phyloP scores from a whole-genome alignment of 2,888 invertebrate species.

The Nasonia oneida region DNA sequence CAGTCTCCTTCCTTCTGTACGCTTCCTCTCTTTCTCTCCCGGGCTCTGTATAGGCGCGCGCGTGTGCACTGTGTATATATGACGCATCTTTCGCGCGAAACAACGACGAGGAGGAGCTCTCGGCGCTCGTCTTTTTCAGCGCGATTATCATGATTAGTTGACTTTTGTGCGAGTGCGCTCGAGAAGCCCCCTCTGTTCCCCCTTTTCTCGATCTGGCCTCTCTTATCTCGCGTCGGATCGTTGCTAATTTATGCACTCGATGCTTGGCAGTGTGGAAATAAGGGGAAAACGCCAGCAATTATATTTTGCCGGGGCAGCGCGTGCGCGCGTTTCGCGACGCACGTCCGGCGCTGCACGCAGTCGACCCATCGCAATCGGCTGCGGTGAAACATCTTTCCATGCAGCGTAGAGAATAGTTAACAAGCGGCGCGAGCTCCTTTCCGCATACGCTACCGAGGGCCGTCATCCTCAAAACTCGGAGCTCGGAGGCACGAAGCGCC shows the following conservation, averaged over 20 bases:
- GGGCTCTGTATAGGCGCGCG: not conserved
- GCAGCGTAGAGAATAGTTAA: not conserved
- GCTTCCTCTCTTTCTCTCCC: constrained; percentile 5
- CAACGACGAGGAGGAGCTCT: not conserved
- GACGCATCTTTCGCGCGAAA: not conserved
- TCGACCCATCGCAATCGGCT: not conserved
- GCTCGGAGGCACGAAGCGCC: not conserved
- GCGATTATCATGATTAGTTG: constrained; percentile 17
- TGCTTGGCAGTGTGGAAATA: too few species aligned
- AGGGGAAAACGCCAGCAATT: too few species aligned
- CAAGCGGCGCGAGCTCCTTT: constrained; percentile 2
- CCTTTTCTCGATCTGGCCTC: too few species aligned
- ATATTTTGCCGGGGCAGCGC: too few species aligned
- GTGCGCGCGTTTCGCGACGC: not conserved
- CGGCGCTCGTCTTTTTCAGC: not conserved
- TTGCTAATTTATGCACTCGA: too few species aligned
- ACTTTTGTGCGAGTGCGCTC: too few species aligned
- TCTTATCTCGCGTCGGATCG: too few species aligned
- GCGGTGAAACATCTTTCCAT: not conserved
- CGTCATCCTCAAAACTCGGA: not conserved
- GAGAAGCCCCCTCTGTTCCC: too few species aligned
- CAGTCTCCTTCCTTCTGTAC: not conserved
- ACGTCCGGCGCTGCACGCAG: not conserved
- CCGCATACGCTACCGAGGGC: not conserved
- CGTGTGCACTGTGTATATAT: not conserved